phyloP scores from a whole-genome alignment of 2,113 vertebrate genomes.

The Microtus pennsylvanicus region DNA sequence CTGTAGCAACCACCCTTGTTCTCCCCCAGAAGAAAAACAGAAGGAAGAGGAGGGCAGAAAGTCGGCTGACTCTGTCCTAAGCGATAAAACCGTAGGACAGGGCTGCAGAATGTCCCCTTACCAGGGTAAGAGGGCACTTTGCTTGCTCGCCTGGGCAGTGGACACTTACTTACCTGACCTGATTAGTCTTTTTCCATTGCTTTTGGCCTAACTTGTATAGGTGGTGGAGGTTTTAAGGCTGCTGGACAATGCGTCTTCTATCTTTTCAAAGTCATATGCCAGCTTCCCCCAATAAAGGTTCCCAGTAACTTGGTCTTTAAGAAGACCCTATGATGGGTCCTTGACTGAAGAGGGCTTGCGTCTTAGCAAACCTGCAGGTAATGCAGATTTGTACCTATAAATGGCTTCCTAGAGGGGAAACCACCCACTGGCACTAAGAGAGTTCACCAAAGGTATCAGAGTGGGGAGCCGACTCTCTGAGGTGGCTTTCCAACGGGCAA shows the following conservation, averaged over 20 bases:
- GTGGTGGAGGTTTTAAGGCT: not conserved
- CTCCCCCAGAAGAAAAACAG: slow-evolving; percentile 64
- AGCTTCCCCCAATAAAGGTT: not conserved
- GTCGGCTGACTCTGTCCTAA: not conserved
- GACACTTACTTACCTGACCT: not conserved
- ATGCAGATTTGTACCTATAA: slow-evolving; percentile 35
- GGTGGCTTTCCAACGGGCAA: fast-evolving
- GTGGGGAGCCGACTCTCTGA: not conserved
- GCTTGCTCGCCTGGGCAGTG: fast-evolving
- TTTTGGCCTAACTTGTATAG: not conserved
- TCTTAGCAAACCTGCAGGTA: not conserved
- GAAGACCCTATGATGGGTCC: not conserved
- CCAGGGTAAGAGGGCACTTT: not conserved
- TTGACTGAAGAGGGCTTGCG: not conserved
- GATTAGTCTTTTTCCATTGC: fast-evolving
- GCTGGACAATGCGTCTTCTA: not conserved
- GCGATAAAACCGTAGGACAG: not conserved
- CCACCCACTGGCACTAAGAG: slow-evolving; percentile 49
- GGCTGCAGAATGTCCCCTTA: not conserved
- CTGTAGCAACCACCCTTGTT: slow-evolving; percentile 70
- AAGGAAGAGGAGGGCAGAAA: not conserved
- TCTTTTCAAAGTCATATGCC: not conserved
- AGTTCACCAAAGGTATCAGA: slow-evolving; percentile 50
- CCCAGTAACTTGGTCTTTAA: not conserved
- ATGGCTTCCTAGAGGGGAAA: slow-evolving; percentile 43